A percentile compares a stretch with the other conserved stretches of the same genome.
Conservation (phyloP, 2,113 vertebrate genomes). For the Todiramphus saurophagus region DNA sequence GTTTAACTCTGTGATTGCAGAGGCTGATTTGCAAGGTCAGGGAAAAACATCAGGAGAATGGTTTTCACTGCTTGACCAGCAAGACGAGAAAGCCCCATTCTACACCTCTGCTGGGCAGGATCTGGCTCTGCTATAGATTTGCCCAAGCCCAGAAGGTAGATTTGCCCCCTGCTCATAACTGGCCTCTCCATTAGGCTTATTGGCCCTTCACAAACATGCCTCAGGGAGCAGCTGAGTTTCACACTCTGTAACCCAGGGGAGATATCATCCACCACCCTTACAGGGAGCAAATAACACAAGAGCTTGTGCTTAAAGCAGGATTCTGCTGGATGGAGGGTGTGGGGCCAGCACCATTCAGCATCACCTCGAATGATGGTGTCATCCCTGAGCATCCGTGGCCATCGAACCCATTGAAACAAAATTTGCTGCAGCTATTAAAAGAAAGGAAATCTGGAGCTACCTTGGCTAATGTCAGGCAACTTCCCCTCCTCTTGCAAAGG, state of each 20-base stretch:
- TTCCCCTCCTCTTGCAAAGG: background rate
- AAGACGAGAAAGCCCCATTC: background rate
- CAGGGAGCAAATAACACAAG: background rate
- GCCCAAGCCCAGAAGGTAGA: background rate
- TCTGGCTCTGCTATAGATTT: background rate
- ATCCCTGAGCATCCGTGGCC: background rate
- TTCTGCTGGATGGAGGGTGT: background rate
- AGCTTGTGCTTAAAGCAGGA: background rate
- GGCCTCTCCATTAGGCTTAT: background rate
- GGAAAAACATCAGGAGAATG: background rate
- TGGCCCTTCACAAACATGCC: background rate
- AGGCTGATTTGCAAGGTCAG: background rate
- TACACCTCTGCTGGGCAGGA: background rate
- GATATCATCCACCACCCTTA: background rate
- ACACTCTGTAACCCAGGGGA: background rate
- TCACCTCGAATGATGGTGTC: background rate
- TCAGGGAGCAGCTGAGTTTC: background rate
- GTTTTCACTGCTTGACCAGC: background rate
- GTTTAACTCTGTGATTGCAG: background rate
- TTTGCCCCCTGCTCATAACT: background rate
- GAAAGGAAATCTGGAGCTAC: background rate
- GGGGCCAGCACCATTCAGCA: background rate
- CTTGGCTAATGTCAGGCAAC: background rate
- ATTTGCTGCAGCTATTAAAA: background rate
- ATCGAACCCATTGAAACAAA: background rate